A percentile compares a stretch with the other conserved stretches of the same genome.
Conservation (phyloP, 2,888 invertebrate genomes). For the Sphecodes monilicornis region DNA sequence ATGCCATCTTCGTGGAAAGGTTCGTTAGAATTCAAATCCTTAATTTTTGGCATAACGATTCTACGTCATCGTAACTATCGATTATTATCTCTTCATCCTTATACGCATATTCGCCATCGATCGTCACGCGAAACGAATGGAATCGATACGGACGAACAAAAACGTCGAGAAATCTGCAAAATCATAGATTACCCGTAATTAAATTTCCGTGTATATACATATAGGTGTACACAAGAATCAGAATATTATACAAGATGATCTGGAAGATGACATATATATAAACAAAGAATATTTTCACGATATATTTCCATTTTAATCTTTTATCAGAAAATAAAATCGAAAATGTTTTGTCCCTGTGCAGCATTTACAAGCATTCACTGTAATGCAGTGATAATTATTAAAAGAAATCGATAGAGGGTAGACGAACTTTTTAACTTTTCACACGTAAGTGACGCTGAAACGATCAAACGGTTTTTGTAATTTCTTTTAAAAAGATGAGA, state of each 20-base stretch:
- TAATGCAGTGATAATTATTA: too few species aligned
- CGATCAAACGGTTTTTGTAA: too few species aligned
- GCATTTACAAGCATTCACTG: not conserved
- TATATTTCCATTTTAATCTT: not conserved
- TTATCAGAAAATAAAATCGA: not conserved
- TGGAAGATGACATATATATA: not conserved
- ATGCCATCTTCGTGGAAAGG: not conserved
- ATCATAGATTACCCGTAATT: slow-evolving; percentile 63
- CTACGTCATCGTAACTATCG: not conserved
- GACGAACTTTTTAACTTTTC: too few species aligned
- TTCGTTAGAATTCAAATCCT: slow-evolving; percentile 1
- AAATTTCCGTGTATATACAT: slow-evolving; percentile 32
- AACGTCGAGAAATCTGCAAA: slow-evolving; percentile 51
- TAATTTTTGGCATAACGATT: not conserved
- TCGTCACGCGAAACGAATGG: not conserved
- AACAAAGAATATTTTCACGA: not conserved
- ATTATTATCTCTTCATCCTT: slow-evolving; percentile 14
- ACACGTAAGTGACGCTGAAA: too few species aligned
- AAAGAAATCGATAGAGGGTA: too few species aligned
- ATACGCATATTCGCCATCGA: not conserved
- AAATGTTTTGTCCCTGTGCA: not conserved
- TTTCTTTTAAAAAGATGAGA: not conserved
- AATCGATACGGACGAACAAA: not conserved
- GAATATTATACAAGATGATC: slow-evolving; percentile 28
- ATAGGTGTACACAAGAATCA: slow-evolving; percentile 3